phyloP scores from a whole-genome alignment of 2,888 invertebrate genomes.

The Diachrysia chrysitis region DNA sequence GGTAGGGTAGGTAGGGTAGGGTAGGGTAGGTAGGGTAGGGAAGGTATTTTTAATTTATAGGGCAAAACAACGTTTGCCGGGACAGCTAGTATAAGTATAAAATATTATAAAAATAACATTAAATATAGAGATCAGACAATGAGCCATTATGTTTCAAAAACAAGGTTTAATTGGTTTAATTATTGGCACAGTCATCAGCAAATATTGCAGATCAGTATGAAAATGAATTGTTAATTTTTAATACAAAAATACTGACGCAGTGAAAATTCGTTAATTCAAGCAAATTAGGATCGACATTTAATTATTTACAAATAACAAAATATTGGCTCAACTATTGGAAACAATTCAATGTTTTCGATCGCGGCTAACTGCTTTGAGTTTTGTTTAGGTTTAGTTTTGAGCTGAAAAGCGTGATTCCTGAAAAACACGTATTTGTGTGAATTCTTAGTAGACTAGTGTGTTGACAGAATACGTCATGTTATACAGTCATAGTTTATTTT shows the following conservation, averaged over 20 bases:
- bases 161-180: neutral
- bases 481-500: no score
- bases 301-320: conserved; percentile 38
- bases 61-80: no score
- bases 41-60: no score
- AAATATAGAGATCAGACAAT: neutral
- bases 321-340: conserved; percentile 30
- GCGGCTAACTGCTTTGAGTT: neutral
- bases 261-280: conserved; percentile 35
- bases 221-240: conserved; percentile 1
- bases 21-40: no score
- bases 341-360: conserved; percentile 10
- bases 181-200: neutral
- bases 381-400: neutral
- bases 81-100: no score
- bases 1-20: no score
- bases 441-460: no score
- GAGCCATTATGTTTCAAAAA: neutral
- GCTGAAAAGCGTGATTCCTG: neutral
- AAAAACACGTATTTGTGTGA: neutral
- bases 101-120: no score
- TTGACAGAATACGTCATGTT: no score
- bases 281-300: conserved; percentile 32
- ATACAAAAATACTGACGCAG: conserved; percentile 12
- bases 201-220: neutral